Conservation (phyloP, 2,888 invertebrate species). For the Phaedon cochleariae region DNA sequence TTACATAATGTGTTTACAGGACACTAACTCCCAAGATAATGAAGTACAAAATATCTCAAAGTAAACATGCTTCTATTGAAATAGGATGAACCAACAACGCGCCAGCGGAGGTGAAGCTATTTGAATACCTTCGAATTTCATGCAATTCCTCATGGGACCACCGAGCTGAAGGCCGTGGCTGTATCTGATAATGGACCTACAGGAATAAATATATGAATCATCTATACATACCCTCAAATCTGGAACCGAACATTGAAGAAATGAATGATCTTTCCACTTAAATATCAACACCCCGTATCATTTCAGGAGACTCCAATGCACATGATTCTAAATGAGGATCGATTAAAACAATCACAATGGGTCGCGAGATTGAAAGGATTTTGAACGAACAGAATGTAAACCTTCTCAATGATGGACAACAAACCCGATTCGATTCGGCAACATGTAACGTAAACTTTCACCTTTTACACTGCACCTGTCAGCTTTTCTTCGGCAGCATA, state of each 20-base stretch:
- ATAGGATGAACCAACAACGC: neutral
- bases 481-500: no score
- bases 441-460: no score
- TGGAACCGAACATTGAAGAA: slow-evolving; percentile 10
- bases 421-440: neutral
- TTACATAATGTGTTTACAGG: slow-evolving; percentile 8
- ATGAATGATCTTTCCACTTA: slow-evolving; percentile 6
- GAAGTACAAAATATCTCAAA: neutral
- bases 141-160: slow-evolving; percentile 2
- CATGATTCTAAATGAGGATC: slow-evolving; percentile 13
- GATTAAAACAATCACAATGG: slow-evolving; percentile 9
- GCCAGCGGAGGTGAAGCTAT: slow-evolving; percentile 15
- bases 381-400: slow-evolving; percentile 9
- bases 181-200: neutral
- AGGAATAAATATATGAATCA: slow-evolving; percentile 11
- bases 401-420: slow-evolving; percentile 5
- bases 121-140: slow-evolving; percentile 5
- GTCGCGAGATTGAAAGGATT: slow-evolving; percentile 1
- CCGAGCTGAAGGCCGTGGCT: no score
- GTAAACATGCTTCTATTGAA: no score
- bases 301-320: slow-evolving; percentile 13
- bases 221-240: slow-evolving; percentile 12
- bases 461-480: no score
- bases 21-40: slow-evolving; percentile 3
- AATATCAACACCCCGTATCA: slow-evolving; percentile 5